Evolutionary conservation across 2,113 vertebrate species (phyloP).

Genomic region (Egretta garzetta): DNA sequence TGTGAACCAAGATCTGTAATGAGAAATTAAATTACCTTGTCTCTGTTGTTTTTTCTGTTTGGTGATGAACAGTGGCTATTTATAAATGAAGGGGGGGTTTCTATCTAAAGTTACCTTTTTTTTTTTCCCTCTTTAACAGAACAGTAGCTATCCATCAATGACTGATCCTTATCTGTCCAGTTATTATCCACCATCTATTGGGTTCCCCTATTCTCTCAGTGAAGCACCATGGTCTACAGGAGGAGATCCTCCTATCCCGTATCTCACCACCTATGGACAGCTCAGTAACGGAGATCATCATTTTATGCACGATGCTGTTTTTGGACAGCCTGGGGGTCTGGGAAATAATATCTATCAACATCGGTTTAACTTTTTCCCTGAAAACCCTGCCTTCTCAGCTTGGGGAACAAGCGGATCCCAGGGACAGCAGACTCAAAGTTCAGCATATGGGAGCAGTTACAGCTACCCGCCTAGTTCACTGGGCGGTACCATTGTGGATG

Average conservation of each 20-base stretch:
- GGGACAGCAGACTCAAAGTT: slow-evolving; percentile 93
- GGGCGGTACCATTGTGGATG: slow-evolving; percentile 92
- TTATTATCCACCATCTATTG: slow-evolving; percentile 95
- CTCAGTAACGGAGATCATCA: slow-evolving; percentile 95
- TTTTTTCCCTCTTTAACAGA: slow-evolving; percentile 76
- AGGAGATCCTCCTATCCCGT: slow-evolving; percentile 93
- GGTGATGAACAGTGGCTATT: not conserved
- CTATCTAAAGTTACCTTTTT: slow-evolving; percentile 16
- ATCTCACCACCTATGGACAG: slow-evolving; percentile 93
- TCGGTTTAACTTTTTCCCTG: slow-evolving; percentile 95
- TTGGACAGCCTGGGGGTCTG: slow-evolving; percentile 92
- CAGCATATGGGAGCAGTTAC: slow-evolving; percentile 93
- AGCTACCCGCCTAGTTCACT: slow-evolving; percentile 93
- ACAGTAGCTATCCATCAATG: slow-evolving; percentile 96
- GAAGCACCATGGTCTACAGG: slow-evolving; percentile 96
- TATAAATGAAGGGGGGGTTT: not conserved
- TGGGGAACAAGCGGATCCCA: slow-evolving; percentile 94
- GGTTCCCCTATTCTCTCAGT: slow-evolving; percentile 93
- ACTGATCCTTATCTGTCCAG: slow-evolving; percentile 94
- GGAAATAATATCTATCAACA: slow-evolving; percentile 93
- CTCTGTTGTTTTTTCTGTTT: not conserved
- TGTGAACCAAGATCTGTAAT: not conserved
- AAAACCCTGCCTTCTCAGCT: slow-evolving; percentile 93
- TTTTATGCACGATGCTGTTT: slow-evolving; percentile 94
- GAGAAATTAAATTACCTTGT: not conserved